Evolutionary conservation across 2,888 invertebrate genomes (phyloP).

Genomic region (Boloria euphrosyne): DNA sequence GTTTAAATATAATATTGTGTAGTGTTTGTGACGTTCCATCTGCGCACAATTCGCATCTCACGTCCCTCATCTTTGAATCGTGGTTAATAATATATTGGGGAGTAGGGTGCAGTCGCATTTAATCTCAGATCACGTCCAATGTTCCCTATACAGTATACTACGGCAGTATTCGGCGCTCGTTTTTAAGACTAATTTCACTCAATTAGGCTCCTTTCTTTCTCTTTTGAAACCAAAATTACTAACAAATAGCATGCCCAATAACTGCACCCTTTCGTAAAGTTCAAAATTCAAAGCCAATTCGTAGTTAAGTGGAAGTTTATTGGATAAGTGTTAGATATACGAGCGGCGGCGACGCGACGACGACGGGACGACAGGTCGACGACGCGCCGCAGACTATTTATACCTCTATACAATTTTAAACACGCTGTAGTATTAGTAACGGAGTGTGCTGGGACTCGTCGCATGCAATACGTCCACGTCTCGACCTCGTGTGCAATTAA

Average conservation of each 20-base stretch:
- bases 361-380: slow-evolving; percentile 44
- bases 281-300: slow-evolving; percentile 71
- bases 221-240: neutral
- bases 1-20: slow-evolving; percentile 23
- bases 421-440: slow-evolving; percentile 12
- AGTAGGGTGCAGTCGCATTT: slow-evolving; percentile 40
- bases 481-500: slow-evolving; percentile 78
- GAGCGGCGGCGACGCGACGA: slow-evolving; percentile 60
- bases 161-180: no score
- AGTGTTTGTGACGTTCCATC: slow-evolving; percentile 37
- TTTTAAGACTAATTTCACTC: no score
- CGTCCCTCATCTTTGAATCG: slow-evolving; percentile 54
- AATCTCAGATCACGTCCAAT: neutral
- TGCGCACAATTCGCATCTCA: slow-evolving; percentile 52
- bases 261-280: slow-evolving; percentile 37
- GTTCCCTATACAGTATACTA: no score
- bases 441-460: neutral
- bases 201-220: neutral
- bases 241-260: neutral
- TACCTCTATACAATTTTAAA: slow-evolving; percentile 18
- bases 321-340: slow-evolving; percentile 69
- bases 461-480: slow-evolving; percentile 75
- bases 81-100: slow-evolving; percentile 11
- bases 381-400: slow-evolving; percentile 2
- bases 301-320: slow-evolving; percentile 73